Conservation (phyloP, 2,113 vertebrate genomes). For the Tragelaphus buxtoni region DNA sequence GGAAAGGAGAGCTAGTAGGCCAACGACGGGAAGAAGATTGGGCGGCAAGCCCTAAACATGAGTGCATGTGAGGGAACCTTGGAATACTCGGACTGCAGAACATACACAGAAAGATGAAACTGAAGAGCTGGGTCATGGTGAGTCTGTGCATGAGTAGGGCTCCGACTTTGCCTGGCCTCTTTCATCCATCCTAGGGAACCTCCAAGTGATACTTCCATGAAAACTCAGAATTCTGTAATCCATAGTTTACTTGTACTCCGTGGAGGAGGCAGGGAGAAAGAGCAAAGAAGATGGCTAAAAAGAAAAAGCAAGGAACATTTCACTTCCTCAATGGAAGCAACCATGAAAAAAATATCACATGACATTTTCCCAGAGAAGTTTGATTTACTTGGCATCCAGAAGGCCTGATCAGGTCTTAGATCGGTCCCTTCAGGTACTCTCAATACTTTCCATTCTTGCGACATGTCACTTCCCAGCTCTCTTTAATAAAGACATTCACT, state of each 20-base stretch:
- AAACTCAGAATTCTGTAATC: not conserved
- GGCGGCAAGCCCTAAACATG: not conserved
- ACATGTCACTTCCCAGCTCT: not conserved
- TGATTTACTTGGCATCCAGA: not conserved
- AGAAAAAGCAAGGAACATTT: not conserved
- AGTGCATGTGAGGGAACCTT: not conserved
- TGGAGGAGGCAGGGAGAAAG: not conserved
- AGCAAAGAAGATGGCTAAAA: not conserved
- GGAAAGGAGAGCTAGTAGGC: not conserved
- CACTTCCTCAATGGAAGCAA: not conserved
- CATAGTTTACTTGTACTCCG: not conserved
- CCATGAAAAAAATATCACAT: not conserved
- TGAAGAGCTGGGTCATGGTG: not conserved
- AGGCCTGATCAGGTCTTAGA: not conserved
- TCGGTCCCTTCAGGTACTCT: not conserved
- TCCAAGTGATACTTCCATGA: not conserved
- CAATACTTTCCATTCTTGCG: not conserved
- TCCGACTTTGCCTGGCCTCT: not conserved
- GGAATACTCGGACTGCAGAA: not conserved
- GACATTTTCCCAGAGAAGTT: not conserved
- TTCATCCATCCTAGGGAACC: not conserved
- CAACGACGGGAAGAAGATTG: not conserved
- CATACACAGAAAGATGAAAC: accelerated
- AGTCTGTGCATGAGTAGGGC: not conserved
- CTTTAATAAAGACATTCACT: not conserved